A percentile compares a stretch with the other conserved stretches of the same genome.
Evolutionary conservation across 2,888 invertebrate genomes (phyloP).

Genomic region (Galerucella nymphaeae): DNA sequence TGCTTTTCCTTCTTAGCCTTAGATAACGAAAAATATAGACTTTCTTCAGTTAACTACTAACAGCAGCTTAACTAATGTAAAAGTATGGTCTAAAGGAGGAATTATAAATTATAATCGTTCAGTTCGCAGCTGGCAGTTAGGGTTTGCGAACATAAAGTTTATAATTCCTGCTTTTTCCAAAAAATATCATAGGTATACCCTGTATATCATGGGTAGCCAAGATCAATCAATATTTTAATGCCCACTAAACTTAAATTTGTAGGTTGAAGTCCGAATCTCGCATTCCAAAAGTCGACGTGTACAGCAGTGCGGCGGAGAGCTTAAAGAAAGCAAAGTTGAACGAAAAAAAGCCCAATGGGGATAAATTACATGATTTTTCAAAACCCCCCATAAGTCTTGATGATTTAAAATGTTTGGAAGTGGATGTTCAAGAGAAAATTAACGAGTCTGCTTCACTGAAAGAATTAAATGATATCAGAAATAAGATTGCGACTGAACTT

Average conservation of each 20-base stretch:
- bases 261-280: constrained; percentile 40
- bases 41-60: no score
- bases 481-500: constrained; percentile 66
- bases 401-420: constrained; percentile 57
- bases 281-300: constrained; percentile 57
- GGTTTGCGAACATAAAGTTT: no score
- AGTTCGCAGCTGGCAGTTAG: no score
- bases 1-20: no score
- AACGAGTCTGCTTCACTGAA: constrained; percentile 65
- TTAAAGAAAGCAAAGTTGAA: constrained; percentile 39
- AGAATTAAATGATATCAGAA: constrained; percentile 66
- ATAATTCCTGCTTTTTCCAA: no score
- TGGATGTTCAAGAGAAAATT: constrained; percentile 53
- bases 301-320: constrained; percentile 55
- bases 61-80: no score
- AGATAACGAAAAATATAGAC: no score
- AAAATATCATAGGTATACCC: no score
- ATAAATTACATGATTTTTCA: constrained; percentile 54
- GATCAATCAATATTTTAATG: neutral
- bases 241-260: constrained; percentile 24
- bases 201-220: neutral
- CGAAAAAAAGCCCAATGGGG: constrained; percentile 12
- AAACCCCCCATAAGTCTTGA: constrained; percentile 61
- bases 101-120: no score
- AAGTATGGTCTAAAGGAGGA: no score